Conservation (phyloP, 2,797 vertebrate genomes). For the Poecilia picta region DNA sequence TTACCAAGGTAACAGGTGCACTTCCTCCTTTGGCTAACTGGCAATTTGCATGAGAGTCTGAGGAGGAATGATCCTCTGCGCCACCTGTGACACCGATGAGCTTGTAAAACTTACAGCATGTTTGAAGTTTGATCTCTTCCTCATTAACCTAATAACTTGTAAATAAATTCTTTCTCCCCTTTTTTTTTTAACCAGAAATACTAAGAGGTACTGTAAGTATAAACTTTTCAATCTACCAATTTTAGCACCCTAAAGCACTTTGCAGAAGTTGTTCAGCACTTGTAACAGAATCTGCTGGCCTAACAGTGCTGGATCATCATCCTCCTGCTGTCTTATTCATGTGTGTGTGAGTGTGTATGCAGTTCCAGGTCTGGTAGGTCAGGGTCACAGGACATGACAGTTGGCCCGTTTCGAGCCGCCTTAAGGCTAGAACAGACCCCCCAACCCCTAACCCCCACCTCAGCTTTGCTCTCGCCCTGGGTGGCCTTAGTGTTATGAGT, state of each 20-base stretch:
- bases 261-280: conserved; percentile 7
- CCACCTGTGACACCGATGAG: conserved; percentile 38
- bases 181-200: conserved; percentile 5
- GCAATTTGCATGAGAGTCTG: conserved; percentile 63
- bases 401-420: conserved; percentile 51
- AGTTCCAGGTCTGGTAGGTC: conserved; percentile 48
- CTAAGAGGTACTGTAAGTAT: conserved; percentile 8
- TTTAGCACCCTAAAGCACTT: conserved; percentile 7
- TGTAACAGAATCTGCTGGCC: conserved; percentile 12
- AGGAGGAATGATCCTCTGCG: conserved; percentile 44
- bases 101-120: not conserved
- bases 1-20: conserved; percentile 47
- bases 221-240: conserved; percentile 13
- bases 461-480: conserved; percentile 55
- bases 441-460: not conserved
- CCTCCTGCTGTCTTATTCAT: not conserved
- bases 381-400: conserved; percentile 69
- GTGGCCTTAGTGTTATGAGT: conserved; percentile 74
- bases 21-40: conserved; percentile 64
- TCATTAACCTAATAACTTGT: conserved; percentile 16
- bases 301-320: conserved; percentile 6
- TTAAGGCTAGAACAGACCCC: conserved; percentile 40
- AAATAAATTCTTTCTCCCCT: not conserved
- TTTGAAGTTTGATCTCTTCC: conserved; percentile 31
- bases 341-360: conserved; percentile 17